Evolutionary conservation across 2,797 vertebrate species (phyloP), one percentile per base, ranked within the genome.

Genomic region (Monodelphis domestica): DNA sequence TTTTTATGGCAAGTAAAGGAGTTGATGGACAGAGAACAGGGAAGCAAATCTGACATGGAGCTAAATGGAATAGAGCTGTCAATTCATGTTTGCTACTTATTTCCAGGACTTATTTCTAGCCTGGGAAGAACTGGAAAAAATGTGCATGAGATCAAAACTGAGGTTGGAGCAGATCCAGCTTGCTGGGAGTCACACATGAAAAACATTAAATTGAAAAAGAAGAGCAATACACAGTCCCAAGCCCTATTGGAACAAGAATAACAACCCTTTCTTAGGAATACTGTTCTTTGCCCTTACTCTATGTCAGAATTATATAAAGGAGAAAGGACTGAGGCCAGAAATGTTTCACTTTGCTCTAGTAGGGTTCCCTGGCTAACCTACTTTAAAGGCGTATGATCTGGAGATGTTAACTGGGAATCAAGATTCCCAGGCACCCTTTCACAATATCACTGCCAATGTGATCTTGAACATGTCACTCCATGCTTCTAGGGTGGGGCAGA

Each of bases 1-100:
- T 89, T 33, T 90, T 88, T 14, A 55, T 29, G 92, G 90, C 78
- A 92, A 94, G 78, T 93, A 93, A 91, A 94, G 45, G 21, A 89
- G 51, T 50, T 90, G 96, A 89, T 90, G 52, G 54, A 70, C 91
- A 33, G 57, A 29, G 28, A 53, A 45, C 55, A 93, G 91, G 87
- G 84, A 95, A 53, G 52, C 84, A 53, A 87, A 55, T 45, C 54
- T 52, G 89, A 94, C 53, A 56, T 51, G 54, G 53, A 89, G 10
- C 38, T 59, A 50, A 89, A 53, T 53, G 54, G 57, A n/a, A 92
- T 51, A 3, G 33, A 91, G 63, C 56, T 11, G 1, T 88, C 33
- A 0, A 70, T 92, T 95, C 87, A 54, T 0, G 4, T 87, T 84
- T 90, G 90, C 33, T 51, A 17, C 56, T 10, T 59, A 92, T 89